A percentile compares a stretch with the other conserved stretches of the same genome.
Evolutionary conservation across 2,888 invertebrate species (phyloP).

Genomic region (Lacanobia wlatinum): DNA sequence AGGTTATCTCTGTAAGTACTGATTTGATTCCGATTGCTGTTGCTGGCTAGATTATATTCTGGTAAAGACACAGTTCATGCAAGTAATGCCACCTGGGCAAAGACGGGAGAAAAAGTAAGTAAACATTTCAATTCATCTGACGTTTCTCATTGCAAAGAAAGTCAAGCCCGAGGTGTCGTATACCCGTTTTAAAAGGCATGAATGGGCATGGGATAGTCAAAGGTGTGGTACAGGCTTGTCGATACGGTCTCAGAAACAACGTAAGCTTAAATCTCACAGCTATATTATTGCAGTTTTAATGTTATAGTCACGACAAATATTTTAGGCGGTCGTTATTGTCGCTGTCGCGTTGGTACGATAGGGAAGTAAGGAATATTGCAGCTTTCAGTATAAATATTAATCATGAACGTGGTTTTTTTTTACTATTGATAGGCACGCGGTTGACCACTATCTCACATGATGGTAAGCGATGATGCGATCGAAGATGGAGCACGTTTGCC

Average conservation of each 20-base stretch:
- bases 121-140: not conserved
- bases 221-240: constrained; percentile 21
- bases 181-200: constrained; percentile 12
- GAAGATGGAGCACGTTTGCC: too few relatives aligned
- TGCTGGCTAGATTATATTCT: too few relatives aligned
- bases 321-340: too few relatives aligned
- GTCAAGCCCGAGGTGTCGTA: constrained; percentile 6
- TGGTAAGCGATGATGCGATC: too few relatives aligned
- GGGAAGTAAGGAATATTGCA: too few relatives aligned
- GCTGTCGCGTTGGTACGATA: too few relatives aligned
- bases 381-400: too few relatives aligned
- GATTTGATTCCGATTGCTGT: not conserved
- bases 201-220: constrained; percentile 4
- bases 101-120: not conserved
- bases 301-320: not conserved
- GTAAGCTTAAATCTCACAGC: not conserved
- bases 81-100: too few relatives aligned
- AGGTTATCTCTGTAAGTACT: not conserved
- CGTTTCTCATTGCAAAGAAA: constrained; percentile 12
- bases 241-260: constrained; percentile 19
- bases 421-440: too few relatives aligned
- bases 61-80: too few relatives aligned
- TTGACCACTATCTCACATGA: too few relatives aligned
- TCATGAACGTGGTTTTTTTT: too few relatives aligned
- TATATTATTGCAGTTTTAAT: constrained; percentile 7